Evolutionary conservation across 2,797 vertebrate species (phyloP), one percentile per base, ranked within the genome.

Genomic region (Tokudaia muenninki): DNA sequence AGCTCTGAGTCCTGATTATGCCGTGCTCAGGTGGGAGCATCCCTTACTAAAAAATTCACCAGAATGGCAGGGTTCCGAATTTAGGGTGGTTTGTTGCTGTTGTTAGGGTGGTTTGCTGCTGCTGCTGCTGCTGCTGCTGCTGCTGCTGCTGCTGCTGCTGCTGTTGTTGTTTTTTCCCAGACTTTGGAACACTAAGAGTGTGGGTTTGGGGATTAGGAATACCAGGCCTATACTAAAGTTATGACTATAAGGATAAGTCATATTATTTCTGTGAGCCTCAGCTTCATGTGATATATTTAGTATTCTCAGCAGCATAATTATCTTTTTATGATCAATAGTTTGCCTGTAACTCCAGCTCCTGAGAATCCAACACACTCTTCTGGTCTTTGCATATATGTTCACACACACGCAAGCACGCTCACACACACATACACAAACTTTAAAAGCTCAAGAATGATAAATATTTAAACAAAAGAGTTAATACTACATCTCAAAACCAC

Each of bases 401-500:
- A 37, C 11, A 7, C 19, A 22, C 19, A 11, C 1, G 26, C 31
- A 31, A 1, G 2, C 12, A 14, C 63, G 13, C 52, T 2, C 52
- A 52, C 52, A 26, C 11, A 0, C 26, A 24, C 74, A 24, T 24
- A 16, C 41, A 26, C 8, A 57, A 57, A 57, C 34, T 22, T n/a
- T n/a, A 80, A 80, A 57, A 96, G 70, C 14, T 92, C 37, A 29
- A 96, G 11, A 16, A 55, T 67, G 29, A 67, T 72, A 77, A 89
- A 3, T 65, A 37, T 63, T 94, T 67, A 94, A 55, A 96, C 41
- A 92, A 95, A 78, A 52, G 26, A 92, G 79, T 74, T 50, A 87
- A 26, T 47, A 22, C 21, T 81, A n/a, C 24, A 97, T 65, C 44
- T 88, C 61, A 96, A 93, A 96, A 82, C 81, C 29, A 89, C 90